These are phyloP conservation scores for Hydropotes inermis DNA, from an alignment of 2,113 vertebrate genomes.

Conservation along the genomic window DNA sequence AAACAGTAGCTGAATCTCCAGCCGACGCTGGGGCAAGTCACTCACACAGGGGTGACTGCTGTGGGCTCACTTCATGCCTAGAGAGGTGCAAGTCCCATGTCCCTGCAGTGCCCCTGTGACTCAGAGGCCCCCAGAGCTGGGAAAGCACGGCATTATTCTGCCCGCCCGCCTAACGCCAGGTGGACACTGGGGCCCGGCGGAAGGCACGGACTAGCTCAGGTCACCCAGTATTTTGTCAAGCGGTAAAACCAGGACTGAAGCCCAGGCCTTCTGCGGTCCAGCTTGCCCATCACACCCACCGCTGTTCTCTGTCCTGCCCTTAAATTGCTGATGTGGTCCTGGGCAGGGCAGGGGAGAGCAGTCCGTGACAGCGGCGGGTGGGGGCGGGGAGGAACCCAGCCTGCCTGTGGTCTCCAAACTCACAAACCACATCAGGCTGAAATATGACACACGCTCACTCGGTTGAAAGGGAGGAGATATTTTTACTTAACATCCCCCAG, in stretches of 20 bases:
- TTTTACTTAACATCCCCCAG: slow-evolving; percentile 57
- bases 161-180: fast-evolving
- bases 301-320: slow-evolving; percentile 25
- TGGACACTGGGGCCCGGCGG: not conserved
- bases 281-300: not conserved
- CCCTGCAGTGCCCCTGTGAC: not conserved
- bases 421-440: slow-evolving; percentile 64
- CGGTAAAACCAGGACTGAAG: not conserved
- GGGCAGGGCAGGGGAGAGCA: not conserved
- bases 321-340: slow-evolving; percentile 24
- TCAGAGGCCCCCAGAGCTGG: not conserved
- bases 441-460: slow-evolving; percentile 45
- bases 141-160: not conserved
- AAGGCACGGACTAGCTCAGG: not conserved
- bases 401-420: slow-evolving; percentile 57
- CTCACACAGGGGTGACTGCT: not conserved
- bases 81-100: fast-evolving
- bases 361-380: fast-evolving
- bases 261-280: not conserved
- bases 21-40: not conserved
- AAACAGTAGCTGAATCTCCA: not conserved
- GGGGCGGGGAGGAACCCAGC: not conserved
- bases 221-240: not conserved
- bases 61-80: not conserved
- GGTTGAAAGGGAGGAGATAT: slow-evolving; percentile 46